A percentile compares a stretch with the other conserved stretches of the same genome.
Evolutionary conservation across 1,140 invertebrate genomes (phyloP).

Genomic region (Colletes latitarsis): DNA sequence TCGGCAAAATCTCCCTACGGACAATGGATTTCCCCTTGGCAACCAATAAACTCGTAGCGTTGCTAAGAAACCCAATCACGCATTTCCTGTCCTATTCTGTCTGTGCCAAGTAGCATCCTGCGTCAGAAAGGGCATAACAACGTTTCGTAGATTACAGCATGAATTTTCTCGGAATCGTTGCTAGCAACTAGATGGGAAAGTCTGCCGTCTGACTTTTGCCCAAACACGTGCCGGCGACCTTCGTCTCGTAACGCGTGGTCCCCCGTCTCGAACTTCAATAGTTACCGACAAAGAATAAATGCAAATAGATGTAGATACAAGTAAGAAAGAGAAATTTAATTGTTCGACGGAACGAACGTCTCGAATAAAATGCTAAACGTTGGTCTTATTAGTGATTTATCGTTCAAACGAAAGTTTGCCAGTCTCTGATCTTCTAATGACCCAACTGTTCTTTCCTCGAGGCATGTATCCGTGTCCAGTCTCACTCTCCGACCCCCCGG

Average conservation of each 20-base stretch:
- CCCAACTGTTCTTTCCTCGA: background rate
- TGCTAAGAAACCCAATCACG: constrained; percentile 42
- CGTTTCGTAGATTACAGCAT: background rate
- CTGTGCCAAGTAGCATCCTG: constrained; percentile 36
- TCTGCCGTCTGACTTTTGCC: background rate
- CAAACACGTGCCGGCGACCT: constrained; percentile 15
- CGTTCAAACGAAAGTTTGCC: no score
- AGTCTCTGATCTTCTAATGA: background rate
- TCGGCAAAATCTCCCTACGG: background rate
- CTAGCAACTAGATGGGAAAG: background rate
- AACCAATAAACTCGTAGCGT: constrained; percentile 13
- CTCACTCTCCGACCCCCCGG: background rate
- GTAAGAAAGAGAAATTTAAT: no score
- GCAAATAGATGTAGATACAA: no score
- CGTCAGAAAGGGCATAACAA: constrained; percentile 2
- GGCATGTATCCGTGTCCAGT: background rate
- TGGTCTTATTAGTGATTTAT: no score
- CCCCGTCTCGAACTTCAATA: background rate
- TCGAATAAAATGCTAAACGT: no score
- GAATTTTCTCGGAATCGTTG: constrained; percentile 9
- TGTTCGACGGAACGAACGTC: no score
- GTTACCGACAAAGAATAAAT: no score
- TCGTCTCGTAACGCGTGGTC: background rate
- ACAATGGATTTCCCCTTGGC: background rate
- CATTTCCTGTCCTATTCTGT: constrained; percentile 43